These are phyloP conservation scores for Osmoderma eremita DNA, from an alignment of 2,888 invertebrate genomes.

Conservation along the genomic window DNA sequence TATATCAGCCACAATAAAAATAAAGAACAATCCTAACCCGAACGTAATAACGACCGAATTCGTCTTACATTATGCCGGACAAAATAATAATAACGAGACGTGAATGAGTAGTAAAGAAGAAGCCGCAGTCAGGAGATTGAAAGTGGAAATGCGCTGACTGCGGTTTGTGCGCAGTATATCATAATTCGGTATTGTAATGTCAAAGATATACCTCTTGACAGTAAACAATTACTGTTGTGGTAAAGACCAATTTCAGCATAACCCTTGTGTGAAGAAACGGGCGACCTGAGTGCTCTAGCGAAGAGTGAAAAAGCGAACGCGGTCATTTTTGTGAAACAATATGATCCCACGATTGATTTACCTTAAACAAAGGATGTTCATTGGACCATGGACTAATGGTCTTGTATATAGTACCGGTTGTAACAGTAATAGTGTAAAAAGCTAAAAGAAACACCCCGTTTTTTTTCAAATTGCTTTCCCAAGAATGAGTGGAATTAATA, in stretches of 20 bases:
- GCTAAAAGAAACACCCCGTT: constrained; percentile 11
- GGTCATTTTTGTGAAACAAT: constrained; percentile 47
- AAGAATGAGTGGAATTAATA: not conserved
- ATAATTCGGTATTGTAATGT: constrained; percentile 44
- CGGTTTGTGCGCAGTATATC: constrained; percentile 42
- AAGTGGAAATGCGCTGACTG: constrained; percentile 37
- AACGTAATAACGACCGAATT: not conserved
- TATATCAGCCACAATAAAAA: constrained; percentile 1
- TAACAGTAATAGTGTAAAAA: constrained; percentile 12
- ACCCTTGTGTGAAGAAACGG: constrained; percentile 26
- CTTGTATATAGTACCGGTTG: constrained; percentile 19
- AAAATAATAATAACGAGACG: too few species aligned
- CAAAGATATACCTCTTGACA: constrained; percentile 42
- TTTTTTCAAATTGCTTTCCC: constrained; percentile 12
- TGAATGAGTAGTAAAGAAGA: constrained; percentile 29
- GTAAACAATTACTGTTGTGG: constrained; percentile 45
- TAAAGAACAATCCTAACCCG: not conserved
- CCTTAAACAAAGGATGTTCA: constrained; percentile 49
- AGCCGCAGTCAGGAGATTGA: constrained; percentile 38
- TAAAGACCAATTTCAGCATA: constrained; percentile 44
- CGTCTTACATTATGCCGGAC: not conserved
- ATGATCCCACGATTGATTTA: constrained; percentile 48
- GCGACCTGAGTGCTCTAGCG: constrained; percentile 5
- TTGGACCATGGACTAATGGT: constrained; percentile 35
- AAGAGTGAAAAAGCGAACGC: constrained; percentile 34